phyloP scores from a whole-genome alignment of 2,113 vertebrate genomes.

The Psittacus erithacus region DNA sequence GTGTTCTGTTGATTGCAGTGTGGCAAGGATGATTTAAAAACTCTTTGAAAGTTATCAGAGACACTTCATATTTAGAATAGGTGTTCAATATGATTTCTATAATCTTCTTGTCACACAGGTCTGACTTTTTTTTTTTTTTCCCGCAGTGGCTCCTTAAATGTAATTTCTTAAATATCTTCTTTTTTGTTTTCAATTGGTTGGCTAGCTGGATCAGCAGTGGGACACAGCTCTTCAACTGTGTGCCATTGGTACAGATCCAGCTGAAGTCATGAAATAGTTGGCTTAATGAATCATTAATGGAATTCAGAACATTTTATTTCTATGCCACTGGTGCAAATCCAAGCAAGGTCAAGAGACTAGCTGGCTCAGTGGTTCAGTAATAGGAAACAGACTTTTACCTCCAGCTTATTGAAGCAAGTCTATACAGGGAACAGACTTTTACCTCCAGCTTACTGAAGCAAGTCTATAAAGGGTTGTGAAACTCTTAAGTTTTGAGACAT shows the following conservation, averaged over 20 bases:
- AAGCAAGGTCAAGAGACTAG: conserved; percentile 22
- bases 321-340: conserved; percentile 24
- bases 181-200: not conserved
- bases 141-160: not conserved
- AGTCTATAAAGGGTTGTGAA: not conserved
- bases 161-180: not conserved
- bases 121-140: not conserved
- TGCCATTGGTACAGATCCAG: not conserved
- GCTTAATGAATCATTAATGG: conserved; percentile 46
- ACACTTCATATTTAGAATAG: not conserved
- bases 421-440: not conserved
- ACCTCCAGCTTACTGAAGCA: not conserved
- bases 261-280: not conserved
- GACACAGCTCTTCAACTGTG: not conserved
- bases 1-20: not conserved
- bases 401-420: not conserved
- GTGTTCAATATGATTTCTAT: not conserved
- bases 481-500: not conserved
- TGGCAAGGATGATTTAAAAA: not conserved
- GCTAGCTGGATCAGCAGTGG: not conserved
- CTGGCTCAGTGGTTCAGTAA: conserved; percentile 32
- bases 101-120: not conserved
- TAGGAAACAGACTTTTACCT: not conserved
- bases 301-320: conserved; percentile 42
- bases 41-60: not conserved